phyloP scores from a whole-genome alignment of 2,113 vertebrate species.

The Oxyura jamaicensis region DNA sequence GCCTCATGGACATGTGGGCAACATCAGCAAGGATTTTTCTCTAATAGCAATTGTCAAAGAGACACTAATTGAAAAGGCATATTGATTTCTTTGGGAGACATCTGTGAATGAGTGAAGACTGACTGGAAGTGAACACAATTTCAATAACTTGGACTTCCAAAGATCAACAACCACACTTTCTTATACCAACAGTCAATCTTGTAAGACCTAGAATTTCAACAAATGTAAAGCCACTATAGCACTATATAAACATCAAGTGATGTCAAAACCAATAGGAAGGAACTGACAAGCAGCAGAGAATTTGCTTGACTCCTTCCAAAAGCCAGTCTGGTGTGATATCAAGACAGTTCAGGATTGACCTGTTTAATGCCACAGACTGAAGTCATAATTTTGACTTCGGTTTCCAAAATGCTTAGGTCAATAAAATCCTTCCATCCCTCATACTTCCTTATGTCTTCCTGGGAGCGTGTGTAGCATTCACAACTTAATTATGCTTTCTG shows the following conservation, averaged over 20 bases:
- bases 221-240: background rate
- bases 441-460: background rate
- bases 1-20: background rate
- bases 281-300: background rate
- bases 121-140: background rate
- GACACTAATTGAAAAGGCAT: background rate
- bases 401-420: constrained; percentile 2
- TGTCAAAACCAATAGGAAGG: background rate
- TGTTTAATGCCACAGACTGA: background rate
- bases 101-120: background rate
- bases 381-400: background rate
- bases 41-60: background rate
- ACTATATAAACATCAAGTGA: background rate
- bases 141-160: background rate
- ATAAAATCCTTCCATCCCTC: background rate
- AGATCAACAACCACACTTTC: background rate
- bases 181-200: background rate
- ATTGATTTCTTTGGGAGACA: background rate
- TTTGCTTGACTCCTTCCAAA: background rate
- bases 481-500: background rate
- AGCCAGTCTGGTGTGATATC: background rate
- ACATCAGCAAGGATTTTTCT: background rate
- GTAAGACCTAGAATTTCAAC: background rate
- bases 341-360: background rate
- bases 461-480: background rate